phyloP scores from a whole-genome alignment of 1,140 invertebrate species.

The Drosophila repleta region DNA sequence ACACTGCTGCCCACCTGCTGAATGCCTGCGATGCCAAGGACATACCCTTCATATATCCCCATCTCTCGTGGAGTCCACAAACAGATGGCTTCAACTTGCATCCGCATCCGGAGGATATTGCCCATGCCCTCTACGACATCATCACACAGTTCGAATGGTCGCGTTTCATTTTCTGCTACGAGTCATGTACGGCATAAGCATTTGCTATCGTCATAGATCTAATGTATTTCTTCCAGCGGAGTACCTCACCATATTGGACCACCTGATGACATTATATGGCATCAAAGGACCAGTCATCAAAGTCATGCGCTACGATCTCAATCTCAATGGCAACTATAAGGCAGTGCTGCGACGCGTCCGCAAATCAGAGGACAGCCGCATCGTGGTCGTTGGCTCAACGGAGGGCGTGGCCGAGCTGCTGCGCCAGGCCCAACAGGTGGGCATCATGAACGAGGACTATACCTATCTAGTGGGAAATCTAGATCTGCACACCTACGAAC shows the following conservation, averaged over 20 bases:
- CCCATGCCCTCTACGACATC: conserved; percentile 89
- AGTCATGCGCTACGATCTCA: conserved; percentile 86
- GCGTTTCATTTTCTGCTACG: conserved; percentile 94
- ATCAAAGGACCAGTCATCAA: conserved; percentile 85
- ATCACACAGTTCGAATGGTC: conserved; percentile 92
- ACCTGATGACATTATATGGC: conserved; percentile 89
- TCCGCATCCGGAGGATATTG: conserved; percentile 90
- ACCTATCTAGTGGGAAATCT: conserved; percentile 91
- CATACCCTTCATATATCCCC: conserved; percentile 92
- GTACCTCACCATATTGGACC: conserved; percentile 89
- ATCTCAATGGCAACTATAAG: conserved; percentile 83
- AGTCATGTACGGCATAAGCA: conserved; percentile 84
- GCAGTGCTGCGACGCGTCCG: conserved; percentile 85
- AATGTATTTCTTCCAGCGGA: conserved; percentile 67
- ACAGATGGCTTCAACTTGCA: conserved; percentile 90
- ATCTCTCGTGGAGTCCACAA: conserved; percentile 86
- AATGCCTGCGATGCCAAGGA: conserved; percentile 94
- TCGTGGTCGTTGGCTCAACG: conserved; percentile 91
- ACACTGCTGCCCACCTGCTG: conserved; percentile 90
- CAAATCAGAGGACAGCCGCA: conserved; percentile 87
- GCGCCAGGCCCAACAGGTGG: conserved; percentile 91
- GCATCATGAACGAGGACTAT: conserved; percentile 91
- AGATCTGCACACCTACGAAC: conserved; percentile 92
- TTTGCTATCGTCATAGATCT: not conserved
- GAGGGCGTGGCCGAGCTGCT: conserved; percentile 88